phyloP scores from a whole-genome alignment of 2,797 vertebrate species.

The Anguilla megastoma region DNA sequence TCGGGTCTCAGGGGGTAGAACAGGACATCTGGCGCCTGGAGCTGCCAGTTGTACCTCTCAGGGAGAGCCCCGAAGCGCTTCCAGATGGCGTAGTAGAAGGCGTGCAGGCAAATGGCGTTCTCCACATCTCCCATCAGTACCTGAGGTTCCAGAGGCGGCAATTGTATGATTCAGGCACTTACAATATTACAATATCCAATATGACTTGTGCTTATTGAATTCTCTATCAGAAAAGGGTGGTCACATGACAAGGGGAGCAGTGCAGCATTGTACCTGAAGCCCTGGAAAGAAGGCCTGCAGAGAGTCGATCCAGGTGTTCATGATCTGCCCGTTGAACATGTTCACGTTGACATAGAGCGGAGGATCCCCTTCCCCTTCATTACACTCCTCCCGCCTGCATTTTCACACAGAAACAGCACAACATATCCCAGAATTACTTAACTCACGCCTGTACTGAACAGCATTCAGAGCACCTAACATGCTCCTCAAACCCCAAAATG shows the following conservation, averaged over 20 bases:
- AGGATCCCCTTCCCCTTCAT: constrained; percentile 95
- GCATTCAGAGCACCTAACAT: neutral
- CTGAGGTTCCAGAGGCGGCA: constrained; percentile 57
- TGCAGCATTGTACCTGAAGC: constrained; percentile 36
- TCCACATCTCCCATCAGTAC: constrained; percentile 96
- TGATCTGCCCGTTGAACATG: constrained; percentile 96
- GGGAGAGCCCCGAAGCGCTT: constrained; percentile 96
- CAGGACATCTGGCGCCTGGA: constrained; percentile 92
- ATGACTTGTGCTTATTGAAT: neutral
- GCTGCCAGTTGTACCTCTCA: constrained; percentile 97
- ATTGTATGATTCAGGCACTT: neutral
- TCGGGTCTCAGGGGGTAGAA: constrained; percentile 96
- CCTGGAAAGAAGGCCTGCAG: constrained; percentile 99
- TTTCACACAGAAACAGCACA: neutral
- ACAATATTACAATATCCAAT: neutral
- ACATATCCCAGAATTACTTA: neutral
- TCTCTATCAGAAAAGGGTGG: neutral
- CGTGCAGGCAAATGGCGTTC: constrained; percentile 97
- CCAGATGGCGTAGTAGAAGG: constrained; percentile 99
- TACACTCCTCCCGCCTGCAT: constrained; percentile 88
- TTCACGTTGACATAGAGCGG: constrained; percentile 97
- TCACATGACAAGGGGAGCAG: neutral
- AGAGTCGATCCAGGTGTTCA: constrained; percentile 99
- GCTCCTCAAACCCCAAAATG: neutral
- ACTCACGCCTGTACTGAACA: neutral